Percentiles rank a stretch among this genome's conserved stretches.
Conservation (phyloP, 2,888 invertebrate genomes). For the Cotesia congregata region DNA sequence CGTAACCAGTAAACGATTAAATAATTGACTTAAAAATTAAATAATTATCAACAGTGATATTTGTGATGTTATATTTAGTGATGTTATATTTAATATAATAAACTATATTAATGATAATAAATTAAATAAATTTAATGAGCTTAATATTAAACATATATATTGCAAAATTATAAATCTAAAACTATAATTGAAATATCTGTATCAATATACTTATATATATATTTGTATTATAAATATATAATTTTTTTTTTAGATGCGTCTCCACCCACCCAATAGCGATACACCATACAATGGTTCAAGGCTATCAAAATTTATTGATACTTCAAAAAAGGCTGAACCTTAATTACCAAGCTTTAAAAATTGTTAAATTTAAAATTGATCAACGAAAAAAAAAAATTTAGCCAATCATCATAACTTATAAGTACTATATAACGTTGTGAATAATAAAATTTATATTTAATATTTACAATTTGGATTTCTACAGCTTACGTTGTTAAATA, state of each 20-base stretch:
- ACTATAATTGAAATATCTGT: not conserved
- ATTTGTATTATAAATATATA: not conserved
- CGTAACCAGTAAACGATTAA: not conserved
- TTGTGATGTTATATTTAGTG: not conserved
- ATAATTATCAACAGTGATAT: not conserved
- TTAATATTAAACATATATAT: constrained; percentile 11
- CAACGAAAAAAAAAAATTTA: not conserved
- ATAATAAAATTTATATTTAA: constrained; percentile 1
- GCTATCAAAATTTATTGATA: constrained; percentile 71
- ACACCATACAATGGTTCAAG: constrained; percentile 73
- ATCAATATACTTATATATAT: not conserved
- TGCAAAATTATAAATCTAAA: not conserved
- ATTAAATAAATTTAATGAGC: not conserved
- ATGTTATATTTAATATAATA: not conserved
- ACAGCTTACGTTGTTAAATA: not conserved
- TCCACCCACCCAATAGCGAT: constrained; percentile 78
- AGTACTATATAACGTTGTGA: not conserved
- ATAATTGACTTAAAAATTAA: not conserved
- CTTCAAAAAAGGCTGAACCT: constrained; percentile 59
- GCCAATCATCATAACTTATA: not conserved
- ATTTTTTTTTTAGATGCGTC: constrained; percentile 75
- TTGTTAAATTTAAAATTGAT: not conserved
- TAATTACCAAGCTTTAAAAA: constrained; percentile 50
- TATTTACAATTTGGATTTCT: not conserved
- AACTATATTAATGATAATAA: not conserved